These are phyloP conservation scores for Plecotus auritus DNA, from an alignment of 2,113 vertebrate species.

Conservation along the genomic window DNA sequence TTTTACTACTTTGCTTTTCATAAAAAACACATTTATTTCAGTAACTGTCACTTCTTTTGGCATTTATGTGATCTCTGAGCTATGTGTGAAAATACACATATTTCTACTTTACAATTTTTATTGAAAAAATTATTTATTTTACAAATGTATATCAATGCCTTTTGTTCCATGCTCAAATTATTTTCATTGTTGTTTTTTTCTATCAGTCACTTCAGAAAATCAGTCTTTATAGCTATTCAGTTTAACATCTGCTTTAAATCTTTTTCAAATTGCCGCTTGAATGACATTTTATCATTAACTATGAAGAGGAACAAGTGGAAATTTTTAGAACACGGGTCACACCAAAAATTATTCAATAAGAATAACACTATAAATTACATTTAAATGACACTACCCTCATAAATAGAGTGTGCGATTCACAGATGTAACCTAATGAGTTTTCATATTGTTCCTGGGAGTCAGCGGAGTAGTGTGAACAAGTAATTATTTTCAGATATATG, in stretches of 20 bases:
- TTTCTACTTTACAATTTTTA: conserved; percentile 76
- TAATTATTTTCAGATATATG: conserved; percentile 36
- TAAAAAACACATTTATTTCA: conserved; percentile 84
- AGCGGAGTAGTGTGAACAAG: background rate
- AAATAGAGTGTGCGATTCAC: background rate
- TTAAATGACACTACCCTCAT: conserved; percentile 31
- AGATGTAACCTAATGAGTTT: conserved; percentile 45
- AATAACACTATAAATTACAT: conserved; percentile 45
- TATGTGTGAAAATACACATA: conserved; percentile 74
- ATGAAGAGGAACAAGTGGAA: conserved; percentile 51
- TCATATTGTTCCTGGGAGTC: conserved; percentile 18
- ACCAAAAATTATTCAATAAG: conserved; percentile 41
- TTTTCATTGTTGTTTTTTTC: conserved; percentile 67
- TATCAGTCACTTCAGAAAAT: conserved; percentile 69
- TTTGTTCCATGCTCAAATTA: conserved; percentile 70
- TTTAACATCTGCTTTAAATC: conserved; percentile 59
- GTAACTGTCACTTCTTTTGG: conserved; percentile 79
- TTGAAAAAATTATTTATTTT: conserved; percentile 80
- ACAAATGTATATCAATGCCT: conserved; percentile 71
- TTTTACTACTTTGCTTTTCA: conserved; percentile 82
- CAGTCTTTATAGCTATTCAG: conserved; percentile 47
- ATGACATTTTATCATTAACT: conserved; percentile 53
- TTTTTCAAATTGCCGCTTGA: background rate
- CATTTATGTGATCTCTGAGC: conserved; percentile 83
- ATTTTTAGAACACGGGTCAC: conserved; percentile 43